Base-by-base conservation (phyloP, 2,888 invertebrate genomes). In the Aspidiotus rigidus region DNA sequence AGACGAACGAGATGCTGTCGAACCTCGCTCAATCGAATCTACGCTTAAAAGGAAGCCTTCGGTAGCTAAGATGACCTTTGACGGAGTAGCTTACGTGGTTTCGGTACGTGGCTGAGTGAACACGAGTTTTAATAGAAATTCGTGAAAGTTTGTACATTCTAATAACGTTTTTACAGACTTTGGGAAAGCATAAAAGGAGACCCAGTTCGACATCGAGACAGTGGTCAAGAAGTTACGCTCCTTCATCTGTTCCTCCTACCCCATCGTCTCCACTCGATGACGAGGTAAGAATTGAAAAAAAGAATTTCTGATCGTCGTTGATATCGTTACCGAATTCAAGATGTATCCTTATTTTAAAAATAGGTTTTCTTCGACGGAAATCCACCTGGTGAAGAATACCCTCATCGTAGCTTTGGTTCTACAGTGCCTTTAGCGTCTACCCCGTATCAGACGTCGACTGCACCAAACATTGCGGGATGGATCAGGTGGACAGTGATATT, bases 61-160 rank as follows among this genome's bases (percentile, higher is more conserved):
- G 72, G 91, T 91, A 44, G 87, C 89, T 55, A 82, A 87, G 75
- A 88, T 91, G 84, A 89, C 90, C 39, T 84, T 88, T 78, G 86
- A 86, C 74, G 90, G 90, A 72, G 80, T 90, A 69, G 85, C 88
- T 75, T 88, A 87, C 79, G 86, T 90, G 77, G 86, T 88, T 75
- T 85, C 86, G 79, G 90, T 90, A 77, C 84, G 85, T 82, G 44
- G 49, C 6, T 49, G 49, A n/a, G 49, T n/a, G 49, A 49, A 55
- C 15, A 10, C n/a, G 40, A 54, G 11, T 41, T 59, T 41, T 44
- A 40, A n/a, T 70, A 3, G 49, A 13, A 6, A 49, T n/a, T 49
- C 1, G 3, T 49, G 49, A 54, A 28, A 5, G 28, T 28, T 28
- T 28, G 28, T 28, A 28, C 28, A 28, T 28, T 28, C 28, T 1